These are phyloP conservation scores for Panurus biarmicus DNA, from an alignment of 2,113 vertebrate species.

Conservation along the genomic window DNA sequence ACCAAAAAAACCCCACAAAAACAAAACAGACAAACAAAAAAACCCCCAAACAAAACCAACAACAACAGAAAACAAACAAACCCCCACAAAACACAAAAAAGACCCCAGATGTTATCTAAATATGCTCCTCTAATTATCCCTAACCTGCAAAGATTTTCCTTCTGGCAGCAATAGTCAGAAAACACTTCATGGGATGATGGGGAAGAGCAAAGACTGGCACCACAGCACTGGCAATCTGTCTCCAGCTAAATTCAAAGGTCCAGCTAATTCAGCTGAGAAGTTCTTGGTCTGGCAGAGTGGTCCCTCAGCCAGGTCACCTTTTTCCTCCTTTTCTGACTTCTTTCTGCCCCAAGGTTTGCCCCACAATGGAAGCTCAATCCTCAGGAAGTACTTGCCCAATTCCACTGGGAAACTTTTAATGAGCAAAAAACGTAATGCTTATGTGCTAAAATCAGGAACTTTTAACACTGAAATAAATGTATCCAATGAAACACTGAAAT, in stretches of 20 bases:
- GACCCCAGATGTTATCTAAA: neutral
- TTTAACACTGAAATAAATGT: neutral
- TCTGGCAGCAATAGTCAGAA: neutral
- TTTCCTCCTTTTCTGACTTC: neutral
- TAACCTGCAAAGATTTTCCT: neutral
- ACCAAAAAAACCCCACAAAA: neutral
- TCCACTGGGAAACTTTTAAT: neutral
- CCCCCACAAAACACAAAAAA: neutral
- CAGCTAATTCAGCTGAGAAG: neutral
- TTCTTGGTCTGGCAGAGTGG: neutral
- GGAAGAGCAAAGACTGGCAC: neutral
- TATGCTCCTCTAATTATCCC: neutral
- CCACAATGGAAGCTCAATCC: neutral
- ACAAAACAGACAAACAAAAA: neutral
- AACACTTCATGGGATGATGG: neutral
- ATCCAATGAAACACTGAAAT: no score
- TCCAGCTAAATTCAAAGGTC: neutral
- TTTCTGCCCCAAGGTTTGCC: neutral
- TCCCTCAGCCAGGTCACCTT: neutral
- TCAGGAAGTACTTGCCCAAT: neutral
- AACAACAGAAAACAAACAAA: no score
- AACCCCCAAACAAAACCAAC: no score
- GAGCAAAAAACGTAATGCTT: neutral
- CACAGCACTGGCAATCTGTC: neutral
- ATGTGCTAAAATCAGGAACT: neutral